phyloP scores from a whole-genome alignment of 2,888 invertebrate species.

The Agrochola lota region DNA sequence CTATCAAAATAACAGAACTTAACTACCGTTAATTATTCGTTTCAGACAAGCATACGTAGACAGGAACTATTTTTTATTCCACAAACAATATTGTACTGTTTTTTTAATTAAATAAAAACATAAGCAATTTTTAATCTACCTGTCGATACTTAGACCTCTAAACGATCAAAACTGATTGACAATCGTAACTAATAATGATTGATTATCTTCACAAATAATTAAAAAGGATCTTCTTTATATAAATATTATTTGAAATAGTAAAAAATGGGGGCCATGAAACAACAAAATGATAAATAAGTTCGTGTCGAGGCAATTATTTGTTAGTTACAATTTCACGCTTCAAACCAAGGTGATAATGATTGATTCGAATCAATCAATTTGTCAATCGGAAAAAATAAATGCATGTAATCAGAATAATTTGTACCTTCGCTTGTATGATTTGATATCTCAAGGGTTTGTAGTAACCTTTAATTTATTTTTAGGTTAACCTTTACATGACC shows the following conservation, averaged over 20 bases:
- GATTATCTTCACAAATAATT: slow-evolving; percentile 54
- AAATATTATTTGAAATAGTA: slow-evolving; percentile 26
- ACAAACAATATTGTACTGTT: neutral
- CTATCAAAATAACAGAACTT: too few species aligned
- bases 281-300: slow-evolving; percentile 49
- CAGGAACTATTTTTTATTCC: slow-evolving; percentile 19
- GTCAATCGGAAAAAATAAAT: slow-evolving; percentile 52
- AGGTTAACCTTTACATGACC: neutral
- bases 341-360: slow-evolving; percentile 53
- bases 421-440: slow-evolving; percentile 26
- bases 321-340: slow-evolving; percentile 60
- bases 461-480: slow-evolving; percentile 29
- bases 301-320: slow-evolving; percentile 56
- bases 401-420: slow-evolving; percentile 46
- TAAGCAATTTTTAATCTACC: slow-evolving; percentile 7
- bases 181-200: slow-evolving; percentile 66
- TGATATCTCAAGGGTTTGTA: slow-evolving; percentile 46
- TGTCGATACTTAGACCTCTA: slow-evolving; percentile 36
- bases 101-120: neutral
- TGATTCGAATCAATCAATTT: slow-evolving; percentile 58
- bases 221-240: slow-evolving; percentile 33
- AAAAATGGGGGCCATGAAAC: slow-evolving; percentile 41
- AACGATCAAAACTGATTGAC: slow-evolving; percentile 60
- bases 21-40: neutral
- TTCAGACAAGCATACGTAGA: neutral